Percentiles rank a stretch among this genome's conserved stretches.
These are phyloP conservation scores for Andrena bicolor DNA, from an alignment of 2,888 invertebrate genomes.

Conservation along the genomic window DNA sequence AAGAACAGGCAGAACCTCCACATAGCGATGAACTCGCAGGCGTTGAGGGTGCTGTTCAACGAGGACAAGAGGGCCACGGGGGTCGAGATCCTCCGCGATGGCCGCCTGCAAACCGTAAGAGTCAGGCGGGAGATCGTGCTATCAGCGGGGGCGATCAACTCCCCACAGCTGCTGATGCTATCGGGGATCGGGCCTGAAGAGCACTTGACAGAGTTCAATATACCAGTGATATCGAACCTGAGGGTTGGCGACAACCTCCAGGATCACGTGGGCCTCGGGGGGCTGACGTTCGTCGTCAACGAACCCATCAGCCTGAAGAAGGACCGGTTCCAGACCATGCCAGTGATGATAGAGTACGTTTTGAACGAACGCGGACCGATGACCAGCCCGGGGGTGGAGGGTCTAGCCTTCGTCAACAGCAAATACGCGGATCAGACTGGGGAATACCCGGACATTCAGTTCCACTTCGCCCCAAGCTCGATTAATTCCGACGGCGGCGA, in stretches of 20 bases:
- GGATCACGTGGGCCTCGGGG: constrained; percentile 95
- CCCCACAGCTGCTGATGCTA: constrained; percentile 96
- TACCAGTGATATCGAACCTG: constrained; percentile 91
- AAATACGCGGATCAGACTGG: constrained; percentile 92
- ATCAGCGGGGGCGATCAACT: constrained; percentile 94
- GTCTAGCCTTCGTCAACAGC: constrained; percentile 94
- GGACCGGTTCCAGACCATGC: constrained; percentile 91
- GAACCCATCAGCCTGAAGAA: constrained; percentile 93
- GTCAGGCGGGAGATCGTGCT: constrained; percentile 93
- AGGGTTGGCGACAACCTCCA: constrained; percentile 94
- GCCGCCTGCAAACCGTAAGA: constrained; percentile 87
- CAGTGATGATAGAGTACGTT: constrained; percentile 93
- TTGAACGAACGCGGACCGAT: constrained; percentile 93
- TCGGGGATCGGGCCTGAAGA: constrained; percentile 95
- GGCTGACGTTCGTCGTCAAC: constrained; percentile 93
- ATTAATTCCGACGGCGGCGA: constrained; percentile 93
- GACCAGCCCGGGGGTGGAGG: constrained; percentile 94
- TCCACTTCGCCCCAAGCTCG: constrained; percentile 94
- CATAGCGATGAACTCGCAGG: constrained; percentile 92
- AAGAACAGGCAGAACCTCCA: constrained; percentile 92
- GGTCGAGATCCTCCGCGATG: constrained; percentile 90
- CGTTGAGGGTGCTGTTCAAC: constrained; percentile 90
- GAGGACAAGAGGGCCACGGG: constrained; percentile 90
- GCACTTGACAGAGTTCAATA: constrained; percentile 90
- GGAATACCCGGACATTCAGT: constrained; percentile 94